Conservation (phyloP, 2,113 vertebrate species). For the Hylia prasina region DNA sequence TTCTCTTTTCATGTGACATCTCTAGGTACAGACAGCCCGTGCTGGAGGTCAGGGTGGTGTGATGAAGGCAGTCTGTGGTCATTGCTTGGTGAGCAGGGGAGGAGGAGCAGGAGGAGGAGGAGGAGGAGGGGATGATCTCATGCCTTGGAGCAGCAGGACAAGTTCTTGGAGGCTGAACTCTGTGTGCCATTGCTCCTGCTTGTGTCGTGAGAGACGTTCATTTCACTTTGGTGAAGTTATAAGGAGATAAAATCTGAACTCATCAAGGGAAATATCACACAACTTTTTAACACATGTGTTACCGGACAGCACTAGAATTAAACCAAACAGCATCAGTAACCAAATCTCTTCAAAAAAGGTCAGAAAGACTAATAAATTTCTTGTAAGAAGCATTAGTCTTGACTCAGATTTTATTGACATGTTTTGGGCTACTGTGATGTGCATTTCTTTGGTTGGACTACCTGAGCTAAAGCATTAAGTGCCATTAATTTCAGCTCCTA, state of each 20-base stretch:
- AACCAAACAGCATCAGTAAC: background rate
- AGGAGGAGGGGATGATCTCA: background rate
- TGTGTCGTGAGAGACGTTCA: accelerated
- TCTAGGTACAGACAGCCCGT: background rate
- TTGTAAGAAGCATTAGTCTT: background rate
- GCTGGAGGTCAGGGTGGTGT: background rate
- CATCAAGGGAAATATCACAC: background rate
- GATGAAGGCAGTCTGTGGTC: background rate
- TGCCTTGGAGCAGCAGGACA: background rate
- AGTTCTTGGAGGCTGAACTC: background rate
- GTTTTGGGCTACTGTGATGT: background rate
- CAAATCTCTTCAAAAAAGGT: background rate
- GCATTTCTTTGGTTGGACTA: background rate
- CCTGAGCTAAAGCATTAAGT: background rate
- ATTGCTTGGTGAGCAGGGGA: background rate
- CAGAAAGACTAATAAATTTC: background rate
- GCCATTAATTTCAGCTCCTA: background rate
- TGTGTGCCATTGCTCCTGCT: background rate
- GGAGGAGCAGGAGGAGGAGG: background rate
- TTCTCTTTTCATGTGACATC: accelerated
- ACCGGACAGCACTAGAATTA: accelerated
- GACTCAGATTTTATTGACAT: accelerated
- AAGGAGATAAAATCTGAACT: background rate
- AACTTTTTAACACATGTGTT: background rate
- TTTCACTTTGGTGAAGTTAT: background rate